A percentile compares a stretch with the other conserved stretches of the same genome.
These are phyloP conservation scores for Pantherophis guttatus DNA, from an alignment of 2,113 vertebrate genomes.

Conservation along the genomic window DNA sequence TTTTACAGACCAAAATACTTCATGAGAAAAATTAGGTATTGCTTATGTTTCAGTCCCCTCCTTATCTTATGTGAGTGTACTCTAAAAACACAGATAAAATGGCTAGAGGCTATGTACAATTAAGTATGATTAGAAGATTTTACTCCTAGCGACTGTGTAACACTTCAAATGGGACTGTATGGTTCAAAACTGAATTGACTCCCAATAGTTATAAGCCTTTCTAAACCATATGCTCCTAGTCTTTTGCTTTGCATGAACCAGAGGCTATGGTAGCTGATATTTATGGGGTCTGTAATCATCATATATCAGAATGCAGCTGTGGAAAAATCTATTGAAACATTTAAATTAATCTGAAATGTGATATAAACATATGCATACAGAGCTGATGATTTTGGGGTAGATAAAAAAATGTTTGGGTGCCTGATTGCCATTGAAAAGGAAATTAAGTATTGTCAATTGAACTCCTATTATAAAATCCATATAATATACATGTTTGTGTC, in stretches of 20 bases:
- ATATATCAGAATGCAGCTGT: not conserved
- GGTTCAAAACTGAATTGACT: not conserved
- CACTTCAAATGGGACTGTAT: not conserved
- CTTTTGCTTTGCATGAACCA: not conserved
- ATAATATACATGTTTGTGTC: not conserved
- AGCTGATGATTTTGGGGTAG: not conserved
- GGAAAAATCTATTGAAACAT: not conserved
- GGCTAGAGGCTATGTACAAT: not conserved
- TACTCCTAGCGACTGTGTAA: not conserved
- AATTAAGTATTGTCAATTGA: conserved; percentile 21
- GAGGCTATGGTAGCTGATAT: not conserved
- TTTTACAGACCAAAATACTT: not conserved
- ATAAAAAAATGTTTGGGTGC: not conserved
- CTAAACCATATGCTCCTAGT: not conserved
- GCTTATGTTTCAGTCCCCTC: not conserved
- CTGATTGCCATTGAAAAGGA: conserved; percentile 33
- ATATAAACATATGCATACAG: conserved; percentile 10
- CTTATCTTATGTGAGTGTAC: not conserved
- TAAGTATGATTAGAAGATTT: not conserved
- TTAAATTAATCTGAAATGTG: not conserved
- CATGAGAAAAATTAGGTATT: not conserved
- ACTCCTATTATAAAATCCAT: conserved; percentile 12
- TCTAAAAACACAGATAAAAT: not conserved
- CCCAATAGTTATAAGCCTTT: not conserved
- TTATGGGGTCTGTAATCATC: not conserved